Conservation (phyloP, 2,113 vertebrate genomes). For the Cheirogaleus medius region DNA sequence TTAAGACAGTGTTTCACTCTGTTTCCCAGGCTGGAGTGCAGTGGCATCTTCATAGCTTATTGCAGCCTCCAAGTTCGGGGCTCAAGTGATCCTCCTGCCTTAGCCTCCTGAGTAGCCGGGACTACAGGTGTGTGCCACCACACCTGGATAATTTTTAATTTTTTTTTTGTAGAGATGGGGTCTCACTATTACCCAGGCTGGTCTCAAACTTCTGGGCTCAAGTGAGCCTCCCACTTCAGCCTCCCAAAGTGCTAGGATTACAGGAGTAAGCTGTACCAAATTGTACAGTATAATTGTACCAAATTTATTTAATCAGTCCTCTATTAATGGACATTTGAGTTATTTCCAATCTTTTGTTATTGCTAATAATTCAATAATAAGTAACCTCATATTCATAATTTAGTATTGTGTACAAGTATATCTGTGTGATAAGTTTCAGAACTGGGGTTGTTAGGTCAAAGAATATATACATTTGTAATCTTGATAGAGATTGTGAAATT, state of each 20-base stretch:
- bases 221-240: neutral
- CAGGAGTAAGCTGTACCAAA: neutral
- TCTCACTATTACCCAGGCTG: too few relatives aligned
- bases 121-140: too few relatives aligned
- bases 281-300: neutral
- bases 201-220: too few relatives aligned
- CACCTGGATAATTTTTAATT: too few relatives aligned
- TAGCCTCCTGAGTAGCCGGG: too few relatives aligned
- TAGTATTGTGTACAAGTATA: neutral
- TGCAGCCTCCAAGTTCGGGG: too few relatives aligned
- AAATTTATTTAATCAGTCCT: neutral
- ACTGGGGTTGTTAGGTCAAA: neutral
- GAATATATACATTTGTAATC: neutral
- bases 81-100: too few relatives aligned
- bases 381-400: conserved; percentile 6
- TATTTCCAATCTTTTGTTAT: neutral
- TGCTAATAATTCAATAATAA: neutral
- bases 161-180: too few relatives aligned
- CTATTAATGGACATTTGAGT: neutral
- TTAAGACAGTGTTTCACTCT: too few relatives aligned
- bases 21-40: too few relatives aligned
- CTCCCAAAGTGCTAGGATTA: neutral
- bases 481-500: neutral
- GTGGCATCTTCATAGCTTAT: too few relatives aligned
- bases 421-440: neutral